Percentiles rank a stretch among this genome's conserved stretches.
phyloP scores from a whole-genome alignment of 35 echinoderm and acorn worm genomes.

The Lytechinus pictus region DNA sequence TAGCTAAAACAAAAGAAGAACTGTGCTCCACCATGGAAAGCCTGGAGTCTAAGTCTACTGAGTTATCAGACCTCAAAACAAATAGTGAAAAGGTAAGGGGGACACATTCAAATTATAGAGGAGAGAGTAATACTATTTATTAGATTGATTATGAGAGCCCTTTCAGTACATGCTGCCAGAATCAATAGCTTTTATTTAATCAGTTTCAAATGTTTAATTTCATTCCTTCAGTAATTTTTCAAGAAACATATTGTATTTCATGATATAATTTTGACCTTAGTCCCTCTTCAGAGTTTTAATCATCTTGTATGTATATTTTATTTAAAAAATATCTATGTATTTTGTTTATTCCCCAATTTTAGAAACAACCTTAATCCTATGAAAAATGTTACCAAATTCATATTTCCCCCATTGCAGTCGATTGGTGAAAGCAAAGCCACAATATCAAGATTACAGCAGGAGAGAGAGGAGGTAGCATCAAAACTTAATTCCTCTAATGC shows the following conservation, averaged over 20 bases:
- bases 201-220: not conserved
- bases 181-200: not conserved
- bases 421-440: conserved; percentile 55
- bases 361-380: not conserved
- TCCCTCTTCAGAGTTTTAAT: not conserved
- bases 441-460: conserved; percentile 59
- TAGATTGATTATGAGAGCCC: not conserved
- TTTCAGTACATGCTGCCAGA: not conserved
- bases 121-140: not conserved
- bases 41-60: conserved; percentile 32
- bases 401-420: conserved; percentile 52
- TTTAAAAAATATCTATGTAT: too few relatives aligned
- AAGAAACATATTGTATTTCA: not conserved
- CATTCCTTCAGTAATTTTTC: not conserved
- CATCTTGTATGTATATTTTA: not conserved
- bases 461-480: conserved; percentile 54
- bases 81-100: conserved; percentile 49
- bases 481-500: conserved; percentile 26
- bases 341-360: too few relatives aligned
- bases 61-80: conserved; percentile 13
- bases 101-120: not conserved
- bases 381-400: not conserved
- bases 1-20: conserved; percentile 46
- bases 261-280: too few relatives aligned
- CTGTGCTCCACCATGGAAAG: not conserved